Conservation (phyloP, 2,113 vertebrate species). For the chimpanzee (Pan troglodytes) region DNA sequence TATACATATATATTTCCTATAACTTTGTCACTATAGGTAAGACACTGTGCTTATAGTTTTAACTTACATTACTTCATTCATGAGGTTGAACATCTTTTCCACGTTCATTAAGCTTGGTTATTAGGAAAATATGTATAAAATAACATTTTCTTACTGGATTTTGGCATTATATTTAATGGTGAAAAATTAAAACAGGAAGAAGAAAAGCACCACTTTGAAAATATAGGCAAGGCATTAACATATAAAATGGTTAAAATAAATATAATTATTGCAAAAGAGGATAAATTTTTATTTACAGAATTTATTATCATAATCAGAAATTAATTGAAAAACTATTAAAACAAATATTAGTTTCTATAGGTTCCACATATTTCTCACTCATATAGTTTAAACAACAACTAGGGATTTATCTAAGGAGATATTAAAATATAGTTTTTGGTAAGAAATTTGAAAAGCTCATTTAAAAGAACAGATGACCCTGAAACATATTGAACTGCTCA, state of each 20-base stretch:
- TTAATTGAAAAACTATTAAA: not conserved
- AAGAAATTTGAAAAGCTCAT: not conserved
- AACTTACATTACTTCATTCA: constrained; percentile 61
- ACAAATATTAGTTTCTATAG: not conserved
- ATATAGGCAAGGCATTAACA: not conserved
- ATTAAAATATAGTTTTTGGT: not conserved
- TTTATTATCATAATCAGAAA: constrained; percentile 40
- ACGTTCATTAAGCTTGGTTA: not conserved
- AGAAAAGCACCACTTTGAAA: not conserved
- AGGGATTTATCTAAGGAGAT: not conserved
- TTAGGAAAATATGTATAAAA: constrained; percentile 27
- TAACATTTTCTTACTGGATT: constrained; percentile 11
- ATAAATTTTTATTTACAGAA: not conserved
- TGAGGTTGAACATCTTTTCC: constrained; percentile 14
- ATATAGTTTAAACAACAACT: not conserved
- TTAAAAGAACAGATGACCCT: not conserved
- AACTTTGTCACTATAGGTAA: not conserved
- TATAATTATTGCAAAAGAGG: not conserved
- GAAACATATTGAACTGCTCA: not conserved
- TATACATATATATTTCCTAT: too few relatives aligned
- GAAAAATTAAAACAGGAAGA: constrained; percentile 26
- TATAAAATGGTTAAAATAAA: not conserved
- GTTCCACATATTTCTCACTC: not conserved
- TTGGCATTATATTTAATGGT: constrained; percentile 12
- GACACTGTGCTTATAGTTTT: constrained; percentile 37